Conservation (phyloP, 1,140 invertebrate genomes). For the Chironomus tepperi region DNA sequence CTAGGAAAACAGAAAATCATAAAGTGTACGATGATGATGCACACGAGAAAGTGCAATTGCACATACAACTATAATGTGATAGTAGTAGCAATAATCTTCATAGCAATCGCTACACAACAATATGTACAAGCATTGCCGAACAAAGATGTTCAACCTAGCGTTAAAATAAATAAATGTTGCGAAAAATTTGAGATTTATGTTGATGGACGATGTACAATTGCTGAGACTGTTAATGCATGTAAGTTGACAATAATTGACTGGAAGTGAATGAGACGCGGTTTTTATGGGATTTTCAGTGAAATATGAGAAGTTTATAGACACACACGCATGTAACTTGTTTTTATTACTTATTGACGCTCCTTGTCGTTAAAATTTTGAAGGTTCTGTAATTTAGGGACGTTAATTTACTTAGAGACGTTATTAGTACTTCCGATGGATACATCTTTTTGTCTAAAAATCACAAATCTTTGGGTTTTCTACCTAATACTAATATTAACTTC, state of each 20-base stretch:
- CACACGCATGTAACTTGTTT: too few relatives aligned
- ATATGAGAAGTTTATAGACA: neutral
- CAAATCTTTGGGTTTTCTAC: too few relatives aligned
- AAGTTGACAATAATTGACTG: slow-evolving; percentile 36
- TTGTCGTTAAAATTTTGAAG: too few relatives aligned
- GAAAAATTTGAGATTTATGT: slow-evolving; percentile 58
- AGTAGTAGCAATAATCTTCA: neutral
- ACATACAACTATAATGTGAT: slow-evolving; percentile 17
- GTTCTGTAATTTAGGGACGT: too few relatives aligned
- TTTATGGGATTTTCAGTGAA: neutral
- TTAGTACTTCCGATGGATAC: too few relatives aligned
- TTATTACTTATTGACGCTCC: too few relatives aligned
- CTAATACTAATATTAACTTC: too few relatives aligned
- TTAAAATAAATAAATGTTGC: slow-evolving; percentile 67
- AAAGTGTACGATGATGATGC: slow-evolving; percentile 1
- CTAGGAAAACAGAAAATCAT: slow-evolving; percentile 20
- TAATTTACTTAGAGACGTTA: too few relatives aligned
- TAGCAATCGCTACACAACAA: neutral
- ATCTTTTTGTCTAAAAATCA: too few relatives aligned
- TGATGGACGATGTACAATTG: slow-evolving; percentile 52
- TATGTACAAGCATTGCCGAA: neutral
- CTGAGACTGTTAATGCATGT: slow-evolving; percentile 43
- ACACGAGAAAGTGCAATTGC: slow-evolving; percentile 7
- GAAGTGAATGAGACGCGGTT: slow-evolving; percentile 28
- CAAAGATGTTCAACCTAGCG: slow-evolving; percentile 25